Evolutionary conservation across 2,797 vertebrate genomes (phyloP), one percentile per base, ranked within the genome.

Genomic region (Acomys russatus): DNA sequence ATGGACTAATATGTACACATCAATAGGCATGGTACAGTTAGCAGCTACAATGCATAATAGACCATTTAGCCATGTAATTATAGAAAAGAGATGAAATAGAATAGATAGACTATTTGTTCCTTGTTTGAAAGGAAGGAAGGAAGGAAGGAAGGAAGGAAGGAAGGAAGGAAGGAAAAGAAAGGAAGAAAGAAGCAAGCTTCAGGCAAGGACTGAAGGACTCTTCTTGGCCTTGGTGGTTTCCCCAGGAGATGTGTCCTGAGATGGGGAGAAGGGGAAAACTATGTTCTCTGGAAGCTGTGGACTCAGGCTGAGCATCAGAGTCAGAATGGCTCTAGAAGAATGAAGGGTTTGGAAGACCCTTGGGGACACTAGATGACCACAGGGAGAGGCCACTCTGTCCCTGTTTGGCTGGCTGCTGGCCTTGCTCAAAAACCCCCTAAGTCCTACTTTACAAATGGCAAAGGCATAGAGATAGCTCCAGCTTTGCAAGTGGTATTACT

Each of bases 71-170:
- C 33, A 15, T 59, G 35, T 10, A 85, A 18, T 80, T 92, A 79
- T 23, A 80, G 56, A 90, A 79, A 66, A 97, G 74, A 96, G 77
- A 88, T 28, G 20, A 28, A 84, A 68, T 88, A 78, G 70, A 79
- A 95, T 92, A 95, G 86, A 56, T 82, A 64, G n/a, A 70, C 63
- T 94, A 63, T 91, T 87, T 95, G 80, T 92, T 94, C 92, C 25
- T 63, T 23, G 25, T 44, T 33, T 33, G n/a, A 38, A 91, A 97
- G n/a, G n/a, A n/a, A n/a, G n/a, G n/a, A n/a, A n/a, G n/a, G n/a
- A n/a, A n/a, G n/a, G n/a, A n/a, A n/a, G n/a, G n/a, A n/a, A n/a
- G n/a, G n/a, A n/a, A n/a, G n/a, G n/a, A n/a, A n/a, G n/a, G n/a
- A n/a, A n/a, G n/a, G n/a, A n/a, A n/a, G n/a, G n/a, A n/a, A n/a